A percentile compares a stretch with the other conserved stretches of the same genome.
phyloP scores from a whole-genome alignment of 2,888 invertebrate genomes.

The Elegia similella region DNA sequence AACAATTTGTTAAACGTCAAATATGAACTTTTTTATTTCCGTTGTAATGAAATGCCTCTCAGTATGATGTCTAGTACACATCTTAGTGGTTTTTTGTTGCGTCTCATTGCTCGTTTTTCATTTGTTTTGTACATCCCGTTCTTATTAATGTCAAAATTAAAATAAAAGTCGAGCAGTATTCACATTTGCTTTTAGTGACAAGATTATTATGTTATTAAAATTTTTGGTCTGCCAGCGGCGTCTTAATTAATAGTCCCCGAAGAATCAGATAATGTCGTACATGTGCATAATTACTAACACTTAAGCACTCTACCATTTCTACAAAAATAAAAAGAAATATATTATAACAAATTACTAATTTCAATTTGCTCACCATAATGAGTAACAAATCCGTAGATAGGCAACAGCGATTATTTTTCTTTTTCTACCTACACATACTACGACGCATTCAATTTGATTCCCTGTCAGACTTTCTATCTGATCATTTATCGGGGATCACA shows the following conservation, averaged over 20 bases:
- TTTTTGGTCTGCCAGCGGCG: constrained; percentile 43
- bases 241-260: constrained; percentile 62
- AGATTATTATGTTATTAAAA: constrained; percentile 64
- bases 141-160: constrained; percentile 71
- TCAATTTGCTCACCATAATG: constrained; percentile 5
- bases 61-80: constrained; percentile 73
- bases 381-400: constrained; percentile 36
- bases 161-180: constrained; percentile 61
- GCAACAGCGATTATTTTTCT: constrained; percentile 46
- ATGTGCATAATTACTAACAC: constrained; percentile 29
- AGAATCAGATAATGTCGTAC: constrained; percentile 44
- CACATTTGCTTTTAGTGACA: constrained; percentile 65
- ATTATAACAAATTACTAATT: constrained; percentile 9
- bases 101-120: constrained; percentile 67
- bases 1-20: constrained; percentile 82
- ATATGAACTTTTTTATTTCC: constrained; percentile 79
- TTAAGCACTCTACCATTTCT: constrained; percentile 22
- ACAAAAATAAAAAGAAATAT: constrained; percentile 24
- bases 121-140: constrained; percentile 66
- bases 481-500: constrained; percentile 75
- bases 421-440: constrained; percentile 56
- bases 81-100: constrained; percentile 69
- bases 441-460: constrained; percentile 65
- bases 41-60: constrained; percentile 73
- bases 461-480: constrained; percentile 73